phyloP scores from a whole-genome alignment of 2,113 vertebrate species.

The Mus spicilegus region DNA sequence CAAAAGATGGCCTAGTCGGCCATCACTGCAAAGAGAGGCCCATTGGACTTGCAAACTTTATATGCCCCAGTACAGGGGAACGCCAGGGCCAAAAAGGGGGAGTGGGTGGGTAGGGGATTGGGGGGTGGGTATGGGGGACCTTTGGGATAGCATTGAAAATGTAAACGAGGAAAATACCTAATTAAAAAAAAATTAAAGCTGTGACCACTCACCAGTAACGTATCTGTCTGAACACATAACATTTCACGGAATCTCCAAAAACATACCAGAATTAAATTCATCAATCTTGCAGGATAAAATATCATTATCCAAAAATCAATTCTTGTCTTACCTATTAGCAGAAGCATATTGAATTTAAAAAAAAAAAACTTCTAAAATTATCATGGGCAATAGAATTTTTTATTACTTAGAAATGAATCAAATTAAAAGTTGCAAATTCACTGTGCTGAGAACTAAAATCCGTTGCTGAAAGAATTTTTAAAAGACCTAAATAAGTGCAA shows the following conservation, averaged over 20 bases:
- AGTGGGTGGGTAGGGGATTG: no score
- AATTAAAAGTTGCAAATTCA: not conserved
- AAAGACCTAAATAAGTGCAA: not conserved
- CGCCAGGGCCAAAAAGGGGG: no score
- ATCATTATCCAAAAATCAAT: constrained; percentile 7
- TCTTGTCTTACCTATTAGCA: not conserved
- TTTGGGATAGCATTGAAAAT: no score
- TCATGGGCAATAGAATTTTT: not conserved
- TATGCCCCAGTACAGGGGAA: no score
- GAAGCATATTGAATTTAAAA: not conserved
- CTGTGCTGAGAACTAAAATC: not conserved
- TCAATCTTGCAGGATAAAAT: not conserved
- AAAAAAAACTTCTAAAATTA: not conserved
- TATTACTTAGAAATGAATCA: not conserved
- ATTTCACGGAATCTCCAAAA: not conserved
- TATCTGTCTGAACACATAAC: not conserved
- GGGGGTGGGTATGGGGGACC: no score
- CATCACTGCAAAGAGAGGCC: no score
- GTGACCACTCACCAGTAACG: not conserved
- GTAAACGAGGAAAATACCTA: no score
- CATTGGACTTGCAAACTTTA: no score
- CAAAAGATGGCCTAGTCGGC: no score
- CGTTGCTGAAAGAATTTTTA: not conserved
- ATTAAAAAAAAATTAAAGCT: not conserved
- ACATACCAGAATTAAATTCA: not conserved